These are phyloP conservation scores for Frieseomelitta varia DNA, from an alignment of 1,140 invertebrate species.

Conservation along the genomic window DNA sequence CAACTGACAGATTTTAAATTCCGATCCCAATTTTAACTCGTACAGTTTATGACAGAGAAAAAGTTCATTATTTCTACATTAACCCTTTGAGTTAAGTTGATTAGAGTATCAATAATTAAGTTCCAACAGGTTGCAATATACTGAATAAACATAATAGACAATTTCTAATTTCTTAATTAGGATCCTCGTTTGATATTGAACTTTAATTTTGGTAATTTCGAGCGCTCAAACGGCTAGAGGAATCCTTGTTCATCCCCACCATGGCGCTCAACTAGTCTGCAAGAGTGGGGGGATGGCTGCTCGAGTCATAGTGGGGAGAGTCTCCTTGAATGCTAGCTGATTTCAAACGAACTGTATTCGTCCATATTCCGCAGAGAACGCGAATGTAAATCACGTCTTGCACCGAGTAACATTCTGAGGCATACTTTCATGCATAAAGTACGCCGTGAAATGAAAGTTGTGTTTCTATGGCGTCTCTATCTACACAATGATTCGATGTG, in stretches of 20 bases:
- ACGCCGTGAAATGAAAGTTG: background rate
- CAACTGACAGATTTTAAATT: too few relatives aligned
- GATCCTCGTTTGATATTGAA: too few relatives aligned
- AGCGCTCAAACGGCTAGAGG: too few relatives aligned
- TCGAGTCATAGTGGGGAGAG: background rate
- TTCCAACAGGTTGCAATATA: too few relatives aligned
- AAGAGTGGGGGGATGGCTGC: background rate
- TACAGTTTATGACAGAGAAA: background rate
- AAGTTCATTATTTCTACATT: background rate
- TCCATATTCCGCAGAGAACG: background rate
- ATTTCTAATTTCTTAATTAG: too few relatives aligned
- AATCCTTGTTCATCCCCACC: background rate
- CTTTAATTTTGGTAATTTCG: too few relatives aligned
- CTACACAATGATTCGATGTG: background rate
- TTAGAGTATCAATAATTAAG: too few relatives aligned
- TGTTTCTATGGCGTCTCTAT: background rate
- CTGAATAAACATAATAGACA: too few relatives aligned
- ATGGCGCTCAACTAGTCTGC: background rate
- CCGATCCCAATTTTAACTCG: background rate
- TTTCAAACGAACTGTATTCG: background rate
- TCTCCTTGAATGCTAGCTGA: background rate
- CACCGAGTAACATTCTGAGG: too few relatives aligned
- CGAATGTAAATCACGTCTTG: background rate
- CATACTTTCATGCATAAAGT: background rate
- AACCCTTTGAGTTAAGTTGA: too few relatives aligned